phyloP scores from a whole-genome alignment of 2,113 vertebrate species.

The Phaethon lepturus region DNA sequence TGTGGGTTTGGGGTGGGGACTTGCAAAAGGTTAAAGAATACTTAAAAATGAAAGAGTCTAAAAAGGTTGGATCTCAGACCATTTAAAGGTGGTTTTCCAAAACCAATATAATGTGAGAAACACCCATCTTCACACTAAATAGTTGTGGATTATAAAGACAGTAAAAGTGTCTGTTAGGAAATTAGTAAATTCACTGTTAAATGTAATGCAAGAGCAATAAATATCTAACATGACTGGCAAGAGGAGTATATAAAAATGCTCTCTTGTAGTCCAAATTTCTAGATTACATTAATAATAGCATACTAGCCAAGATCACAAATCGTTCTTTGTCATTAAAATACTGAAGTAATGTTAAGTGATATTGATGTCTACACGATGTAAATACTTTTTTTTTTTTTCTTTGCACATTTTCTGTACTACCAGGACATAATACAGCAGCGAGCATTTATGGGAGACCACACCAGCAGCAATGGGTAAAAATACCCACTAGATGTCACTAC shows the following conservation, averaged over 20 bases:
- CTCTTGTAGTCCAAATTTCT: neutral
- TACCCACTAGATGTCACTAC: constrained; percentile 81
- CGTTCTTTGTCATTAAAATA: neutral
- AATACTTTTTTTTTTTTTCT: neutral
- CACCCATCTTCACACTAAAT: neutral
- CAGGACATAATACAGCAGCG: neutral
- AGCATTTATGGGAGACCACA: neutral
- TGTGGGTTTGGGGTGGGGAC: too few species aligned
- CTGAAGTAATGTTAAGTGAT: neutral
- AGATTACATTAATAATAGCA: neutral
- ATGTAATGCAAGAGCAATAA: neutral
- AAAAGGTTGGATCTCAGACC: neutral
- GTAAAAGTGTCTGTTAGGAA: neutral
- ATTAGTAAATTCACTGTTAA: neutral
- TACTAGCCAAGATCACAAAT: neutral
- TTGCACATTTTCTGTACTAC: neutral
- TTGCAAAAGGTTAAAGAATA: neutral
- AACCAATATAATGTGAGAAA: neutral
- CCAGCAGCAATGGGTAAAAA: neutral
- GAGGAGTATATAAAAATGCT: neutral
- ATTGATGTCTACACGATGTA: neutral
- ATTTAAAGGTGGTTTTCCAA: neutral
- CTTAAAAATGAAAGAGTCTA: neutral
- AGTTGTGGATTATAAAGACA: neutral
- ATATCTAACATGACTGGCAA: neutral